Conservation (phyloP, 2,113 vertebrate species). For the Hippolais icterina region DNA sequence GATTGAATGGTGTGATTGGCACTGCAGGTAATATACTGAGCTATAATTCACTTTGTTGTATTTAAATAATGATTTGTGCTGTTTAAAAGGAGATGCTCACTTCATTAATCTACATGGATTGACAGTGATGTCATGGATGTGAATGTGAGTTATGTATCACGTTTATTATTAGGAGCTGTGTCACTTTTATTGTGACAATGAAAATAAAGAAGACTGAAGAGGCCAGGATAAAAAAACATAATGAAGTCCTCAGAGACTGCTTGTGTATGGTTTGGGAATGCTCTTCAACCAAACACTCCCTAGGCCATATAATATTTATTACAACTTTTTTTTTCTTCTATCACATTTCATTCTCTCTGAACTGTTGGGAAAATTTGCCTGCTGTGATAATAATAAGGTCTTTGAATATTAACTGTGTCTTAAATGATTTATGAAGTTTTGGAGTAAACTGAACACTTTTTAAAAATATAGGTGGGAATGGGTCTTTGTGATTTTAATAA, state of each 20-base stretch:
- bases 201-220: background rate
- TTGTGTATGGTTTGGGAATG: background rate
- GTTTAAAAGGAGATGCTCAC: background rate
- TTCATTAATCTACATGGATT: background rate
- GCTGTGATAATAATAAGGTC: background rate
- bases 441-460: background rate
- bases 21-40: background rate
- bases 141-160: background rate
- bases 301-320: background rate
- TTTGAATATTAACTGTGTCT: background rate
- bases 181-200: background rate
- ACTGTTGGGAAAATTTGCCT: background rate
- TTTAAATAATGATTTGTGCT: constrained; percentile 2
- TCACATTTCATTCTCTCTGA: background rate
- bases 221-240: background rate
- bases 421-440: background rate
- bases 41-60: background rate
- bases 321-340: background rate
- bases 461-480: background rate
- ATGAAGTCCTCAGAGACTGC: background rate
- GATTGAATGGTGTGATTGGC: background rate
- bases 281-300: background rate
- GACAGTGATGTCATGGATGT: background rate
- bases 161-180: background rate
- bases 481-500: background rate